Conservation (phyloP, 2,888 invertebrate genomes). For the Macropis europaea region DNA sequence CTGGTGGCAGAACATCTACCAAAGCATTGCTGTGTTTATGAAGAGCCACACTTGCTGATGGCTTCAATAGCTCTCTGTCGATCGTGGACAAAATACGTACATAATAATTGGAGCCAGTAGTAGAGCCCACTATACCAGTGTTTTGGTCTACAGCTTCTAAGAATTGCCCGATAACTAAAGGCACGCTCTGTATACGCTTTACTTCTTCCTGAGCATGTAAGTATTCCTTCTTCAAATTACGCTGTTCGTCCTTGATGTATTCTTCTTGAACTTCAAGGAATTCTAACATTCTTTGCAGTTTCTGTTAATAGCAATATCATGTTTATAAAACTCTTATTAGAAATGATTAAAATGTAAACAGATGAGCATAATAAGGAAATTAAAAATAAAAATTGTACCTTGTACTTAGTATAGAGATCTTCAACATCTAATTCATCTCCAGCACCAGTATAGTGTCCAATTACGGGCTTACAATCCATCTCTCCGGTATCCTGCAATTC, state of each 20-base stretch:
- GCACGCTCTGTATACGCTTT: constrained; percentile 99
- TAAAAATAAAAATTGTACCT: constrained; percentile 82
- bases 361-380: not conserved
- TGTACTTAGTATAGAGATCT: constrained; percentile 97
- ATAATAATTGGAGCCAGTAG: constrained; percentile 99
- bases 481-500: constrained; percentile 61
- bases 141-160: constrained; percentile 99
- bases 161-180: constrained; percentile 99
- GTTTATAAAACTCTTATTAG: not conserved
- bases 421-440: constrained; percentile 93
- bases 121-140: constrained; percentile 99
- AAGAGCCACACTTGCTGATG: constrained; percentile 98
- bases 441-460: constrained; percentile 85
- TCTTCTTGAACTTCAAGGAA: constrained; percentile 99
- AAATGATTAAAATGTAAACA: not conserved
- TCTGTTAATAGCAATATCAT: constrained; percentile 81
- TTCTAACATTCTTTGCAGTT: constrained; percentile 97
- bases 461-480: constrained; percentile 84
- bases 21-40: constrained; percentile 99
- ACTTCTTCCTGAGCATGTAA: constrained; percentile 99
- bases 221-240: constrained; percentile 99
- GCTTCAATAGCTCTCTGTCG: constrained; percentile 97
- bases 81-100: constrained; percentile 99
- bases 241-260: constrained; percentile 99
- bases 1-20: constrained; percentile 99